Percentiles rank a stretch among this genome's conserved stretches.
These are phyloP conservation scores for Sorex fumeus DNA, from an alignment of 2,113 vertebrate species.

Conservation along the genomic window DNA sequence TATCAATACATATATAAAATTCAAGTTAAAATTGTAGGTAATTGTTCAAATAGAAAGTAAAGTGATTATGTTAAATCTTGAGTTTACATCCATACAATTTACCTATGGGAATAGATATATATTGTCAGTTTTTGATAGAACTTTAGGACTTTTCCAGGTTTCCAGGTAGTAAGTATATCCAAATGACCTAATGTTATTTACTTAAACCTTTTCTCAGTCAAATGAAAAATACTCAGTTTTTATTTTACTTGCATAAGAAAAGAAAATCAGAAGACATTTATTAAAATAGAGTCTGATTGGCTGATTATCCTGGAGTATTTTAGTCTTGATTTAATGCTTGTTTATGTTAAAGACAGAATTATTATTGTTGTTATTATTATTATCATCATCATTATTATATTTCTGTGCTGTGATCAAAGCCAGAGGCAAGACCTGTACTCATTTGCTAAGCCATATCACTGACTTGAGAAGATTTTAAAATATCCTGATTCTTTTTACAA, in stretches of 20 bases:
- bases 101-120: neutral
- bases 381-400: too few relatives aligned
- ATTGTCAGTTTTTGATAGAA: neutral
- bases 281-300: neutral
- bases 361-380: neutral
- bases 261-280: neutral
- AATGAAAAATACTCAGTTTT: neutral
- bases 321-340: neutral
- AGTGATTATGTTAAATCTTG: neutral
- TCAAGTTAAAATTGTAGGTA: neutral
- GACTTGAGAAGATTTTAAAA: neutral
- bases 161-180: neutral
- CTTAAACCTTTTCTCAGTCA: neutral
- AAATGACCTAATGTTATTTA: neutral
- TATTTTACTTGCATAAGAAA: neutral
- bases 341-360: slow-evolving; percentile 19
- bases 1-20: neutral
- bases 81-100: neutral
- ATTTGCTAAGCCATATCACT: too few relatives aligned
- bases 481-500: neutral
- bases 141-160: neutral
- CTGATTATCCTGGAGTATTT: neutral
- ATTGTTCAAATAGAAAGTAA: neutral
- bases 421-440: too few relatives aligned
- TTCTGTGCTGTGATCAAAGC: too few relatives aligned